Conservation (phyloP, 2,797 vertebrate species). For the Hypotaenidia okinawae region DNA sequence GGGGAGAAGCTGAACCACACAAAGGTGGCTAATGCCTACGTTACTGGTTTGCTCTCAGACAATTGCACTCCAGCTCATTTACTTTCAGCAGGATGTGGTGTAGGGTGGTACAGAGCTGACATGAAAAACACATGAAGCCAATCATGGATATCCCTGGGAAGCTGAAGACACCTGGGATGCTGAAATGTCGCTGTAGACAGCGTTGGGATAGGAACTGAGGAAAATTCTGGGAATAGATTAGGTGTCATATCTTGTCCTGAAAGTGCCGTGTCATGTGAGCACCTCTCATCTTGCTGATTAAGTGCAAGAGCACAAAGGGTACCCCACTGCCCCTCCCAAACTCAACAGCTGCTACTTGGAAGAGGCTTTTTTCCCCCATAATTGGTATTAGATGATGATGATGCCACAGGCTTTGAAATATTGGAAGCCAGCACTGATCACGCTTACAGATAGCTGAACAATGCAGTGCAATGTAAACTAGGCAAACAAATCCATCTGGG, state of each 20-base stretch:
- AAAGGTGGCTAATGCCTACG: not conserved
- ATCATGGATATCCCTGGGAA: not conserved
- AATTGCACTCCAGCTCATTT: not conserved
- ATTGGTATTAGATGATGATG: constrained; percentile 70
- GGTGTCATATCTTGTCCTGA: not conserved
- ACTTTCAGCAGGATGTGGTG: accelerated
- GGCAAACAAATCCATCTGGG: constrained; percentile 72
- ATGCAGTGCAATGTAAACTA: constrained; percentile 71
- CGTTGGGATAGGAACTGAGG: not conserved
- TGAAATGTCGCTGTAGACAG: not conserved
- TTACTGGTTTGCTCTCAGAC: not conserved
- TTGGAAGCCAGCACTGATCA: constrained; percentile 71
- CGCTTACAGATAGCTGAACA: constrained; percentile 72
- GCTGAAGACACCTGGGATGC: not conserved
- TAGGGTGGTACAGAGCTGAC: not conserved
- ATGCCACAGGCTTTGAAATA: constrained; percentile 69
- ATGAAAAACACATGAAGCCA: not conserved
- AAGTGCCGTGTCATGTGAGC: constrained; percentile 55
- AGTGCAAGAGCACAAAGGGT: constrained; percentile 49
- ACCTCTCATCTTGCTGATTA: constrained; percentile 49
- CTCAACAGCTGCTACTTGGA: constrained; percentile 71
- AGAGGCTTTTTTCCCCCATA: constrained; percentile 51
- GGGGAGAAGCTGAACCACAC: not conserved
- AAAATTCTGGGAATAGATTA: not conserved
- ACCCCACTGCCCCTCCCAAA: constrained; percentile 50